phyloP scores from a whole-genome alignment of 2,797 vertebrate genomes.

The Diceros bicornis region DNA sequence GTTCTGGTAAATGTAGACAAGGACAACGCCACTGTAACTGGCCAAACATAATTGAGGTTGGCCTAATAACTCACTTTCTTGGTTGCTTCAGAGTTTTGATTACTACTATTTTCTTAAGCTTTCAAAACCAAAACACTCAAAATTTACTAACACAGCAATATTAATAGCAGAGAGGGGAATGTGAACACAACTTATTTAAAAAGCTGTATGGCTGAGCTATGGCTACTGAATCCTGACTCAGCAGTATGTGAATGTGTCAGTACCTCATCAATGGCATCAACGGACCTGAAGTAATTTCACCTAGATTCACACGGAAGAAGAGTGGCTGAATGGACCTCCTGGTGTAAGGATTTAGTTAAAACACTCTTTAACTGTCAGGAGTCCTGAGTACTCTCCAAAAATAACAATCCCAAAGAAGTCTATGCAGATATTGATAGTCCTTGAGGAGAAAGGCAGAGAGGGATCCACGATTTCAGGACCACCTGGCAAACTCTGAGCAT shows the following conservation, averaged over 20 bases:
- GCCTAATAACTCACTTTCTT: slow-evolving; percentile 48
- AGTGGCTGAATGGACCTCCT: neutral
- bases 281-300: neutral
- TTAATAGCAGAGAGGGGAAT: neutral
- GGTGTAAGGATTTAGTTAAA: neutral
- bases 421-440: neutral
- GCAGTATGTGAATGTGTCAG: neutral
- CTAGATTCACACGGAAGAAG: neutral
- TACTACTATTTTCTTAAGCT: slow-evolving; percentile 46
- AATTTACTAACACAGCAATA: neutral
- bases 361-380: neutral
- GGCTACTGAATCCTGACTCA: neutral
- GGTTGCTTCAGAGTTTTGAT: slow-evolving; percentile 48
- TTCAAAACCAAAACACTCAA: slow-evolving; percentile 63
- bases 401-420: neutral
- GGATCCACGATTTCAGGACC: neutral
- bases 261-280: neutral
- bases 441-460: neutral
- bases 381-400: neutral
- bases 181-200: neutral
- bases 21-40: neutral
- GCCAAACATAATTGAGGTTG: slow-evolving; percentile 22
- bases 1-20: slow-evolving; percentile 32
- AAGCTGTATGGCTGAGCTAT: neutral
- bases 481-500: neutral